phyloP scores from a whole-genome alignment of 2,113 vertebrate species.

The Malurus cyaneus region DNA sequence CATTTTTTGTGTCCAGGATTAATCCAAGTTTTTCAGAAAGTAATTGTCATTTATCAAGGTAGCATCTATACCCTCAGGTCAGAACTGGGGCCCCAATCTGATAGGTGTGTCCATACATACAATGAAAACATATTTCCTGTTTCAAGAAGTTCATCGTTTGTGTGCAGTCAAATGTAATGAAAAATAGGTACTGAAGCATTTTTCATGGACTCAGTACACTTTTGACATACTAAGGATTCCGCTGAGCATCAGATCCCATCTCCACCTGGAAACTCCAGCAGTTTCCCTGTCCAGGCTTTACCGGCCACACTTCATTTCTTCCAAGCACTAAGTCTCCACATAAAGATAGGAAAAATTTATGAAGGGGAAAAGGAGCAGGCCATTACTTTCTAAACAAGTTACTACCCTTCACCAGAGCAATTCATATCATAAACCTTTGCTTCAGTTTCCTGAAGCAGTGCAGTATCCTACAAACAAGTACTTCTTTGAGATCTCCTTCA shows the following conservation, averaged over 20 bases:
- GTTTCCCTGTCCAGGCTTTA: neutral
- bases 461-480: neutral
- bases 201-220: neutral
- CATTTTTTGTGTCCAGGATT: neutral
- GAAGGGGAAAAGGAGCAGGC: neutral
- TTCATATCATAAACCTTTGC: neutral
- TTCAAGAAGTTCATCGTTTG: neutral
- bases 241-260: neutral
- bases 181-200: neutral
- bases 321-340: neutral
- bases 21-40: neutral
- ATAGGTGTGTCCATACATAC: neutral
- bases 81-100: neutral
- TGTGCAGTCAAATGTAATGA: neutral
- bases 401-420: neutral
- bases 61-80: neutral
- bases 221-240: neutral
- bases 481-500: constrained; percentile 1
- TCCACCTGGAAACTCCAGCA: neutral
- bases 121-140: constrained; percentile 21
- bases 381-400: neutral
- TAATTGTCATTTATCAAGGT: constrained; percentile 37
- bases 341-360: neutral
- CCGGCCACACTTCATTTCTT: neutral
- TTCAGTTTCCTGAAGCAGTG: neutral